These are phyloP conservation scores for Branchipolynoe longqiensis DNA, from an alignment of 2,888 invertebrate species.

Conservation along the genomic window DNA sequence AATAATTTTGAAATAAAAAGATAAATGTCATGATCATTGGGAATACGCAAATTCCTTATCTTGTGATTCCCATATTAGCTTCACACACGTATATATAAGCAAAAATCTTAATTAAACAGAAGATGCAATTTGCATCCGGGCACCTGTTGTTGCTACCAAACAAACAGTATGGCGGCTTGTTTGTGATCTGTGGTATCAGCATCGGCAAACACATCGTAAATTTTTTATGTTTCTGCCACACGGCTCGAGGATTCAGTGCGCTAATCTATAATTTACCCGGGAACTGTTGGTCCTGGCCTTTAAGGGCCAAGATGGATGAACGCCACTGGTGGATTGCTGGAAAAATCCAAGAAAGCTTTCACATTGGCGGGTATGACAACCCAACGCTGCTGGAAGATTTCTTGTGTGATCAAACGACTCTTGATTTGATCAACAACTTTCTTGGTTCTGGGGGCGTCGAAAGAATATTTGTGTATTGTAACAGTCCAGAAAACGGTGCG, in stretches of 20 bases:
- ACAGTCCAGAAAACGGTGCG: constrained; percentile 73
- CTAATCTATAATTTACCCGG: constrained; percentile 2
- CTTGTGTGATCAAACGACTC: constrained; percentile 77
- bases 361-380: constrained; percentile 79
- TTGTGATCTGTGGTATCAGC: background rate
- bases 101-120: too few species aligned
- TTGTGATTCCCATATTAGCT: background rate
- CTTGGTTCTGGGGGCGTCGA: constrained; percentile 78
- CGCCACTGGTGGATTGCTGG: constrained; percentile 82
- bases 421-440: constrained; percentile 79
- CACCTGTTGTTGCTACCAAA: constrained; percentile 55
- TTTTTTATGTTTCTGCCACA: constrained; percentile 47
- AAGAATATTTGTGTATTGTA: constrained; percentile 80
- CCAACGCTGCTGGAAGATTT: constrained; percentile 80
- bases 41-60: background rate
- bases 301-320: constrained; percentile 79
- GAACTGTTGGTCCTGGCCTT: background rate
- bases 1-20: too few species aligned
- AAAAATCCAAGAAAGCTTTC: constrained; percentile 81
- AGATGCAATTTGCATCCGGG: background rate
- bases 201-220: constrained; percentile 5
- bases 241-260: background rate
- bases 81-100: background rate
- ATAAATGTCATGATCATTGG: too few species aligned
- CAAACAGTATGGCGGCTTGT: constrained; percentile 54